Evolutionary conservation across 2,797 vertebrate genomes (phyloP).

Genomic region (Netta rufina): DNA sequence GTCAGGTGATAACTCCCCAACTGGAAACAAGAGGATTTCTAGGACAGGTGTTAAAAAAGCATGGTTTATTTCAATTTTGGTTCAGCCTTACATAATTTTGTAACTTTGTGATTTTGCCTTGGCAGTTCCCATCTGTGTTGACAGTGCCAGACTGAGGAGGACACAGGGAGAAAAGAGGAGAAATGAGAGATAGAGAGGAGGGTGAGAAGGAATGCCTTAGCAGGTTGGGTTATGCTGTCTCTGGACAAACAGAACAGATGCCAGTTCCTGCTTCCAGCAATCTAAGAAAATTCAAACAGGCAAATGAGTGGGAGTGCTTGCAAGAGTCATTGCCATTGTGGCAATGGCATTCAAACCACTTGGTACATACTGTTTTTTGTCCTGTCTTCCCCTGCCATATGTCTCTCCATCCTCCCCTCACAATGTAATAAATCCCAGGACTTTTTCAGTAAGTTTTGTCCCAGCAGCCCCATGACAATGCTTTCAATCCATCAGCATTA

Average conservation of each 20-base stretch:
- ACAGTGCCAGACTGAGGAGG: neutral
- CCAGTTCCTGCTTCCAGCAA: neutral
- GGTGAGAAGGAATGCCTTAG: neutral
- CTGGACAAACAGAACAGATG: neutral
- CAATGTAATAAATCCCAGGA: fast-evolving
- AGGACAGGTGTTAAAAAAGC: neutral
- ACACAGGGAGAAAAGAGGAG: neutral
- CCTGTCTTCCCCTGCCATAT: fast-evolving
- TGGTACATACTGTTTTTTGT: neutral
- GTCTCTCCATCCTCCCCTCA: neutral
- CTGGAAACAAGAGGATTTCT: neutral
- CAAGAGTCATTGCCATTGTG: neutral
- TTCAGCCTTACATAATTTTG: neutral
- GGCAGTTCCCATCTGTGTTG: neutral
- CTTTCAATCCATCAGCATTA: neutral
- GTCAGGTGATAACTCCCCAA: neutral
- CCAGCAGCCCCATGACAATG: neutral
- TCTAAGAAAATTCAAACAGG: neutral
- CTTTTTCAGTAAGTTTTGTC: no score
- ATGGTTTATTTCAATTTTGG: neutral
- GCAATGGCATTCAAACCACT: neutral
- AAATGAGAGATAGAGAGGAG: neutral
- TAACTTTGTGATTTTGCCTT: neutral
- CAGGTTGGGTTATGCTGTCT: neutral
- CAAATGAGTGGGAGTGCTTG: fast-evolving